Percentiles rank a stretch among this genome's conserved stretches.
phyloP scores from a whole-genome alignment of 2,888 invertebrate species.

The Sycophila texana region DNA sequence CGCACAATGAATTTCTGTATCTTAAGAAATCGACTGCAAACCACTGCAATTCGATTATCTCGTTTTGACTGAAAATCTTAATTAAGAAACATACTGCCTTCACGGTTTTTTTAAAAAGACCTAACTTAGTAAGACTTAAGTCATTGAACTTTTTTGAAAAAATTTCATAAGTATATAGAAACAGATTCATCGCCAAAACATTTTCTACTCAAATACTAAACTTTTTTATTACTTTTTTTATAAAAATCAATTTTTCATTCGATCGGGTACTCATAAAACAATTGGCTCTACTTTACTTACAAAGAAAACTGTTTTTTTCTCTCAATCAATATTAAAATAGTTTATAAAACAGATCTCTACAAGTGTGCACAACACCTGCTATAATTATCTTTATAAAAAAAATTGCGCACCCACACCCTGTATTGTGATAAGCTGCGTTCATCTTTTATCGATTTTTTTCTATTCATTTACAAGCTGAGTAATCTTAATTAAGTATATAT shows the following conservation, averaged over 20 bases:
- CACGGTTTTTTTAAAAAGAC: neutral
- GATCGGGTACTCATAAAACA: too few species aligned
- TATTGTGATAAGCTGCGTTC: constrained; percentile 63
- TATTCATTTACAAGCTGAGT: constrained; percentile 28
- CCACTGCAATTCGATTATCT: too few species aligned
- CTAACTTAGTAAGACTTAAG: constrained; percentile 10
- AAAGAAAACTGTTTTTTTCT: neutral
- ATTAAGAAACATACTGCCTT: neutral
- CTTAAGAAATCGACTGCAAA: too few species aligned
- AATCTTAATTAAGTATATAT: constrained; percentile 29
- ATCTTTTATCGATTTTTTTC: constrained; percentile 43
- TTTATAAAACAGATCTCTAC: constrained; percentile 45
- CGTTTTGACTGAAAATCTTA: too few species aligned
- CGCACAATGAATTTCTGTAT: too few species aligned
- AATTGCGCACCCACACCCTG: constrained; percentile 47
- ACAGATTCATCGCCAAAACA: constrained; percentile 10
- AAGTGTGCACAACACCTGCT: constrained; percentile 35
- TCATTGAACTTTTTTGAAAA: neutral
- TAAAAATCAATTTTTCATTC: too few species aligned
- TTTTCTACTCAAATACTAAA: neutral
- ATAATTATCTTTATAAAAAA: constrained; percentile 22
- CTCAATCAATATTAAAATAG: neutral
- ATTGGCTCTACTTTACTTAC: too few species aligned
- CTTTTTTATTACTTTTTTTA: too few species aligned
- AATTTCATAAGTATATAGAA: neutral